Evolutionary conservation across 2,113 vertebrate genomes (phyloP).

Genomic region (Microtus oregoni): DNA sequence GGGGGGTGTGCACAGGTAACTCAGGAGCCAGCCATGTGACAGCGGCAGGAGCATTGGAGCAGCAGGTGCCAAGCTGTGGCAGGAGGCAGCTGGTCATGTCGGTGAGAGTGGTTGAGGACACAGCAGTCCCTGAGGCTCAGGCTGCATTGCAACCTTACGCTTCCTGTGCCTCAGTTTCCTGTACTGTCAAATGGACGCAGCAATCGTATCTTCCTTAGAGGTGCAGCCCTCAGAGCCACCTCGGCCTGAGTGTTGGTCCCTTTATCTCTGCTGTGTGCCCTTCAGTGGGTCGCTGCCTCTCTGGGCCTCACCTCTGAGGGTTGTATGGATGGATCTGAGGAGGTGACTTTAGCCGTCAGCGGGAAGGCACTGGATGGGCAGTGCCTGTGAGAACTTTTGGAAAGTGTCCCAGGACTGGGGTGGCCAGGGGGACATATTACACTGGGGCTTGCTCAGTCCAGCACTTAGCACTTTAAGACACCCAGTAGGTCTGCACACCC

Average conservation of each 20-base stretch:
- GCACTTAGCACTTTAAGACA: accelerated
- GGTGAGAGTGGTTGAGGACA: neutral
- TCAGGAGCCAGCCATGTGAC: neutral
- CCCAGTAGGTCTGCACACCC: neutral
- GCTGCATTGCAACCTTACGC: neutral
- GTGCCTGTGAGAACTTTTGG: neutral
- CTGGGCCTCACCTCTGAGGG: neutral
- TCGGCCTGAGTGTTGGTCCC: too few relatives aligned
- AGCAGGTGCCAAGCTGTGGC: neutral
- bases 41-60: neutral
- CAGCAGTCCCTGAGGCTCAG: neutral
- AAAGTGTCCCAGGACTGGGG: too few relatives aligned
- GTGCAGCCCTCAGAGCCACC: neutral
- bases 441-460: neutral
- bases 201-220: neutral
- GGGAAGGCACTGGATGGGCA: neutral
- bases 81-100: neutral
- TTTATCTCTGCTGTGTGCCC: neutral
- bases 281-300: neutral
- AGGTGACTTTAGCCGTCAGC: accelerated
- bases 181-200: neutral
- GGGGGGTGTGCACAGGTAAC: neutral
- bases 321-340: neutral
- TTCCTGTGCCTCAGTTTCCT: neutral
- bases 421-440: neutral